These are phyloP conservation scores for Rhimphoctona megacephalus DNA, from an alignment of 2,888 invertebrate species.

Conservation along the genomic window DNA sequence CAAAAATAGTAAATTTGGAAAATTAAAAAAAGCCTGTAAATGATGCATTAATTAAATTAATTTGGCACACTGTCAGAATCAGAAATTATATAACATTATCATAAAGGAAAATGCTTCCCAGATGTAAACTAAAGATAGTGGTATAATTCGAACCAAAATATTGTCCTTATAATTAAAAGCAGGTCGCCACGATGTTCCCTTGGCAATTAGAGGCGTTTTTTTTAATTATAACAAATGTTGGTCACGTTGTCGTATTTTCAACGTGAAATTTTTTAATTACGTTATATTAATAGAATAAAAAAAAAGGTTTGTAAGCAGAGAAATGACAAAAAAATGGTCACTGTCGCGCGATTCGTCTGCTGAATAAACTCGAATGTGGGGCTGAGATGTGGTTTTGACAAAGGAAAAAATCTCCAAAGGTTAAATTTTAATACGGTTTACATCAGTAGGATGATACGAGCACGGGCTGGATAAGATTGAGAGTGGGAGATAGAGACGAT, in stretches of 20 bases:
- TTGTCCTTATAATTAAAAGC: background rate
- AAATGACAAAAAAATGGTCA: conserved; percentile 4
- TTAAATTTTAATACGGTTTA: conserved; percentile 56
- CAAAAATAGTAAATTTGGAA: background rate
- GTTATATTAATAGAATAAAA: conserved; percentile 4
- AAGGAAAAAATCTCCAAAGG: conserved; percentile 27
- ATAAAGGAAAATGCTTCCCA: background rate
- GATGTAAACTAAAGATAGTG: background rate
- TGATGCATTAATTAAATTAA: background rate
- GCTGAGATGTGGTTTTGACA: background rate
- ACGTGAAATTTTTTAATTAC: conserved; percentile 6
- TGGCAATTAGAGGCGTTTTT: background rate
- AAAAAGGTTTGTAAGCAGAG: background rate
- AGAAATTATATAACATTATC: background rate
- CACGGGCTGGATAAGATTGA: conserved; percentile 37
- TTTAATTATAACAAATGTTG: background rate
- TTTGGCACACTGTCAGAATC: background rate
- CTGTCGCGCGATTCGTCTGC: background rate
- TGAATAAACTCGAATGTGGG: background rate
- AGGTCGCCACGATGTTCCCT: background rate
- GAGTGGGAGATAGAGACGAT: conserved; percentile 9
- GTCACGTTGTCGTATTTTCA: background rate
- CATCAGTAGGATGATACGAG: conserved; percentile 28
- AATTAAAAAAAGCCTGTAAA: background rate
- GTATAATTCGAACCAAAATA: background rate